Evolutionary conservation across 2,113 vertebrate genomes (phyloP).

Genomic region (Lepus timidus): DNA sequence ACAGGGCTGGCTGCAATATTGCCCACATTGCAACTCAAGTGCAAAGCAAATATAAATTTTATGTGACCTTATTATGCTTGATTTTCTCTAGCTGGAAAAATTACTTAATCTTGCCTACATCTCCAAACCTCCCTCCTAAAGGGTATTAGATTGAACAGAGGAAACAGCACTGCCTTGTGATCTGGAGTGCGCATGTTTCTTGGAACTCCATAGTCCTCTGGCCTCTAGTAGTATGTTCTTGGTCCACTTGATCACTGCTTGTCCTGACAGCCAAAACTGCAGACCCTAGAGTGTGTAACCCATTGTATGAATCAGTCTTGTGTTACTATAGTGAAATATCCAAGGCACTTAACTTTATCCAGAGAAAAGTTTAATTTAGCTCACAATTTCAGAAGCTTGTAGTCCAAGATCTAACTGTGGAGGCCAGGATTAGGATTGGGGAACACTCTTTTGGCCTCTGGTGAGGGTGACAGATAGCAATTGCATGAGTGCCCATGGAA

Average conservation of each 20-base stretch:
- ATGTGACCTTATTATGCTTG: neutral
- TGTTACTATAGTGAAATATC: too few species aligned
- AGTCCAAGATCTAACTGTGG: too few species aligned
- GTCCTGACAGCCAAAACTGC: neutral
- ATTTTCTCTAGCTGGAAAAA: neutral
- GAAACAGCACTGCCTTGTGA: neutral
- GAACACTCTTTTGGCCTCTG: too few species aligned
- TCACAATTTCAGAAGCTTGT: too few species aligned
- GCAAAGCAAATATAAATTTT: neutral
- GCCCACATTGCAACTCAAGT: neutral
- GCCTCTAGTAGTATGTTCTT: neutral
- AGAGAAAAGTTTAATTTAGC: too few species aligned
- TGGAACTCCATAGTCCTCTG: neutral
- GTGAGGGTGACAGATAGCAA: too few species aligned
- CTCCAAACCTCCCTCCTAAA: neutral
- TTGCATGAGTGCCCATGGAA: too few species aligned
- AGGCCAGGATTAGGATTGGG: too few species aligned
- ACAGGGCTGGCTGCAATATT: neutral
- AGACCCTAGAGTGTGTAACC: neutral
- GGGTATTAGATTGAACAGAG: neutral
- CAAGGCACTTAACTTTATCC: too few species aligned
- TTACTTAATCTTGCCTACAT: neutral
- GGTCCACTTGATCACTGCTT: neutral
- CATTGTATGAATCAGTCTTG: too few species aligned
- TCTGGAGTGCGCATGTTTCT: neutral